Evolutionary conservation across 2,113 vertebrate species (phyloP).

Genomic region (Leptobrachium ailaonicum): DNA sequence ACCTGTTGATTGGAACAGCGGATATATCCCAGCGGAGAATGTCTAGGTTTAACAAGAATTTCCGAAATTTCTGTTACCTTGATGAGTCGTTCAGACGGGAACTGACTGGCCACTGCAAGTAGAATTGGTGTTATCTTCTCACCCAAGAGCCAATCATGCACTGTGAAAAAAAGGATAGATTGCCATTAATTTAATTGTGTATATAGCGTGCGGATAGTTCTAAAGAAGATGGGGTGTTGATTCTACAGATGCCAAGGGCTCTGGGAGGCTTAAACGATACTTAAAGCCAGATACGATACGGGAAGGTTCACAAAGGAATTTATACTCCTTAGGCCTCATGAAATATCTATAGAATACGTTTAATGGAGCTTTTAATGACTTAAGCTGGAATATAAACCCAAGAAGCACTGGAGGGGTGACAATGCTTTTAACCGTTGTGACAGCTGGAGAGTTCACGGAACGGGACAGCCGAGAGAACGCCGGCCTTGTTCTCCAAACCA

Average conservation of each 20-base stretch:
- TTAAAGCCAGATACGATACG: background rate
- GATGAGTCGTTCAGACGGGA: constrained; percentile 26
- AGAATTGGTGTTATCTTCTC: constrained; percentile 1
- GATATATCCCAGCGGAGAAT: background rate
- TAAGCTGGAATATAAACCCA: background rate
- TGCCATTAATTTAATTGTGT: background rate
- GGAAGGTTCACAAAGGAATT: background rate
- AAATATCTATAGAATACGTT: background rate
- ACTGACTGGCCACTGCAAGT: constrained; percentile 19
- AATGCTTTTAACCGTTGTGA: too few relatives aligned
- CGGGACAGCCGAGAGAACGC: too few relatives aligned
- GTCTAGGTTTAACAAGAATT: background rate
- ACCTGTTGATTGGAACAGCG: background rate
- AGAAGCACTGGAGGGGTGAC: too few relatives aligned
- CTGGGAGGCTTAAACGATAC: background rate
- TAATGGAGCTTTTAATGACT: background rate
- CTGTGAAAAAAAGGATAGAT: constrained; percentile 18
- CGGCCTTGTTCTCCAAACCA: too few relatives aligned
- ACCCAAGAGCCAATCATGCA: constrained; percentile 39
- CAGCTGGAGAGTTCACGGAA: too few relatives aligned
- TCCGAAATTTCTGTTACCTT: constrained; percentile 14
- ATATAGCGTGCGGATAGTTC: background rate
- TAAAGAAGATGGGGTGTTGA: background rate
- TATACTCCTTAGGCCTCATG: background rate
- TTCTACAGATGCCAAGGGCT: background rate